A percentile compares a stretch with the other conserved stretches of the same genome.
These are phyloP conservation scores for Saxidomus purpurata DNA, from an alignment of 1,140 invertebrate genomes.

Conservation along the genomic window DNA sequence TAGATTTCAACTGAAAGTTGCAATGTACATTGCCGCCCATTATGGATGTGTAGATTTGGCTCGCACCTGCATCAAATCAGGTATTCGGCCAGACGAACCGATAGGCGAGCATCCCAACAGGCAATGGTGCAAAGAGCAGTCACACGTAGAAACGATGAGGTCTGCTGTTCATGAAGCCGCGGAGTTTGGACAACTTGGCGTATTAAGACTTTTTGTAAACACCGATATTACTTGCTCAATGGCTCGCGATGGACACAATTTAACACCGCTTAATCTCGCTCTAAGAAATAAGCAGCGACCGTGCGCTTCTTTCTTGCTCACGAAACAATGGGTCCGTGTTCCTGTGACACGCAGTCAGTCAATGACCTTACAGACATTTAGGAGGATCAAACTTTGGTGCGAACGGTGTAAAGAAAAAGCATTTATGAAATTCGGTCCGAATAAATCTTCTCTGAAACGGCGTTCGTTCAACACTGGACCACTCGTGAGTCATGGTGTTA, in stretches of 20 bases:
- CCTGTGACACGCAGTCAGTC: conserved; percentile 78
- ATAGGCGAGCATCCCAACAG: conserved; percentile 84
- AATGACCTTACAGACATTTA: conserved; percentile 81
- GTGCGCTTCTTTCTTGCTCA: conserved; percentile 85
- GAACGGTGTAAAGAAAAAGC: conserved; percentile 82
- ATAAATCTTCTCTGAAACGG: conserved; percentile 82
- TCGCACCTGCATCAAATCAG: conserved; percentile 78
- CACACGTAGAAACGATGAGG: conserved; percentile 83
- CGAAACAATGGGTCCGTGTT: conserved; percentile 85
- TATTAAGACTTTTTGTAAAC: conserved; percentile 84
- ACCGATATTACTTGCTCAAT: conserved; percentile 83
- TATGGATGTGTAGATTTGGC: conserved; percentile 85
- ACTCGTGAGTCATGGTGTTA: conserved; percentile 81
- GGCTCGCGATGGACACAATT: conserved; percentile 82
- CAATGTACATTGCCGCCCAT: conserved; percentile 84
- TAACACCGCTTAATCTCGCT: conserved; percentile 84
- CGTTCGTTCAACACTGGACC: conserved; percentile 76
- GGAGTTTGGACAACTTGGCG: conserved; percentile 82
- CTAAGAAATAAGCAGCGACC: conserved; percentile 81
- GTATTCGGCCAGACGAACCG: conserved; percentile 80
- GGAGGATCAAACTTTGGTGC: conserved; percentile 83
- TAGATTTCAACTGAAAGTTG: conserved; percentile 84
- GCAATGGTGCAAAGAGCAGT: conserved; percentile 80
- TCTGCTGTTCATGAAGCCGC: conserved; percentile 84
- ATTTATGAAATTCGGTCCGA: conserved; percentile 78